Evolutionary conservation across 2,113 vertebrate species (phyloP).

Genomic region (Datnioides undecimradiatus): DNA sequence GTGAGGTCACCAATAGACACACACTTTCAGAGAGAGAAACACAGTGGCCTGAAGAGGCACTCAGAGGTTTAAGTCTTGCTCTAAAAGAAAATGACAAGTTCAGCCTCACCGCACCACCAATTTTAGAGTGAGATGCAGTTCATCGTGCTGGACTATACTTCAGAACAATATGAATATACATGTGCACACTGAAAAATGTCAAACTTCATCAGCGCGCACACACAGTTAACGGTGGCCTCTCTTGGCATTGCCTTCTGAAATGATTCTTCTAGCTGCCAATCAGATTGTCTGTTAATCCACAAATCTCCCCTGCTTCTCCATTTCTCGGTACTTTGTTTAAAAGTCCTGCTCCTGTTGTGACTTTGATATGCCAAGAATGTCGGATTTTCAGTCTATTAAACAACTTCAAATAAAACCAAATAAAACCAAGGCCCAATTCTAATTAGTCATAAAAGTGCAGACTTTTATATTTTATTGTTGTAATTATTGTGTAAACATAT

Average conservation of each 20-base stretch:
- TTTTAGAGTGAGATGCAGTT: conserved; percentile 3
- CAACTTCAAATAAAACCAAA: no score
- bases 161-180: not conserved
- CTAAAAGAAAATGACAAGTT: conserved; percentile 51
- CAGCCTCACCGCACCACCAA: conserved; percentile 20
- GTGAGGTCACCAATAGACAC: not conserved
- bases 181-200: not conserved
- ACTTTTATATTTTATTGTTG: no score
- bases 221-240: not conserved
- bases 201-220: conserved; percentile 1
- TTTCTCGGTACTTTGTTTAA: not conserved
- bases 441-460: no score
- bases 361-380: not conserved
- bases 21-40: not conserved
- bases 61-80: conserved; percentile 37
- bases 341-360: not conserved
- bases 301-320: conserved; percentile 12
- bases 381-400: not conserved
- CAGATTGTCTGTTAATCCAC: conserved; percentile 28
- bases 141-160: conserved; percentile 2
- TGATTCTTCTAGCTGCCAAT: conserved; percentile 46
- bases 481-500: not conserved
- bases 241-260: conserved; percentile 35
- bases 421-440: no score
- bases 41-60: conserved; percentile 45